Percentiles rank a stretch among this genome's conserved stretches.
Conservation (phyloP, 37 sponge, comb jelly and placozoan genomes). For the Petrosia ficiformis region DNA sequence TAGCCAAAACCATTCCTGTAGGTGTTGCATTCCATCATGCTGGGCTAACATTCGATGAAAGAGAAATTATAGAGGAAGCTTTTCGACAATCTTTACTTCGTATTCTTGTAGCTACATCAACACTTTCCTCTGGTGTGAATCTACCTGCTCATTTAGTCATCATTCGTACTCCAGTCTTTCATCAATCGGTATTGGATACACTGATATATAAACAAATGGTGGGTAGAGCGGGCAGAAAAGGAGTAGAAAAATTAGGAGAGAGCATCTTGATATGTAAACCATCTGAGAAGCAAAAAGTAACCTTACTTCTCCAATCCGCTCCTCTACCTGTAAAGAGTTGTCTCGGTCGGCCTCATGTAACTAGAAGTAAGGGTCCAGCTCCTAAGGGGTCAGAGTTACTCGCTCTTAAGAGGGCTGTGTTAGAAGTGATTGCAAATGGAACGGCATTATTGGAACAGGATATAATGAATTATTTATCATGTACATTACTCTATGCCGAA, state of each 20-base stretch:
- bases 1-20: conserved; percentile 60
- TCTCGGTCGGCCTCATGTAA: conserved; percentile 8
- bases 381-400: background rate
- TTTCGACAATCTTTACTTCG: conserved; percentile 69
- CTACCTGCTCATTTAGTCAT: conserved; percentile 96
- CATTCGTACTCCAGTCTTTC: conserved; percentile 88
- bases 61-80: conserved; percentile 91
- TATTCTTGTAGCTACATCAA: conserved; percentile 91
- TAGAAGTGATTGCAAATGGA: conserved; percentile 90
- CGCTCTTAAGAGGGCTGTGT: conserved; percentile 89
- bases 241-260: conserved; percentile 90
- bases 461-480: conserved; percentile 54
- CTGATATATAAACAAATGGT: conserved; percentile 96
- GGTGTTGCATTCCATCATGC: conserved; percentile 98
- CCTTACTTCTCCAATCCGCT: conserved; percentile 56
- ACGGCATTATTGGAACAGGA: conserved; percentile 50
- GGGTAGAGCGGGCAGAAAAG: conserved; percentile 97
- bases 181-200: conserved; percentile 65
- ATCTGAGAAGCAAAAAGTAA: conserved; percentile 66
- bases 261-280: conserved; percentile 92
- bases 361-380: background rate
- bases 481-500: conserved; percentile 89
- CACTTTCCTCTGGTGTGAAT: conserved; percentile 98
- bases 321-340: conserved; percentile 87
- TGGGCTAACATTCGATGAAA: conserved; percentile 96